Base-by-base conservation (phyloP, 2,113 vertebrate species). In the Xenus cinereus region DNA sequence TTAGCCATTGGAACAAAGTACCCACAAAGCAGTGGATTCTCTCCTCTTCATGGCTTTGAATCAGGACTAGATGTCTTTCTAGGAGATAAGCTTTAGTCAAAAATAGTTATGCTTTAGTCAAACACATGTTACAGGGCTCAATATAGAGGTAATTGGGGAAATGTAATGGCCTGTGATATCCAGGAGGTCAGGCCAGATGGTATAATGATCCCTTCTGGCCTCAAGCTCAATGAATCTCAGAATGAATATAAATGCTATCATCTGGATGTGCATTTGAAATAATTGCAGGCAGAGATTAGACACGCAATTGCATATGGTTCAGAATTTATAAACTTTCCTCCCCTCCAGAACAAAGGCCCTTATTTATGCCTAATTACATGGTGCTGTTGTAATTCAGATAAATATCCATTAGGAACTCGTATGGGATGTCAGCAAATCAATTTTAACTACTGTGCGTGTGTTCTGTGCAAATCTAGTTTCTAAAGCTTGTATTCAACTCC, bases 141-240 rank as follows among this genome's bases (percentile, higher is more conserved):
- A 4, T 84, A 35, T 68, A 95, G 84, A 95, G 80, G 80, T 94
- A 97, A 96, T 87, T 97, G 94, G 92, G 84, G 85, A 97, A 95
- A 94, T 82, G 80, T 82, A 97, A 96, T 97, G 95, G 94, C 83
- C 93, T 92, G 91, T 95, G 89, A 93, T 92, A 95, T 96, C 87
- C 94, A 95, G 91, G 81, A 96, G 95, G 95, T 97, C 94, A 96
- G 95, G 50, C 97, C 96, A 97, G 96, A 96, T 97, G 97, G 95
- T 82, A 81, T 85, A 97, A 96, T 95, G 95, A 96, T 95, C 54
- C 93, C 94, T 97, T 97, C 94, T 95, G 94, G 96, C 78, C 92
- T 94, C 71, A 84, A 74, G 87, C 77, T 91, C 97, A 79, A 4
- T 67, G 87, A 95, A 89, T 97, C 91, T 96, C 77, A 27, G 94